Evolutionary conservation across 2,113 vertebrate genomes (phyloP), one percentile per base, ranked within the genome.

Genomic region (Grammomys dolichurus): DNA sequence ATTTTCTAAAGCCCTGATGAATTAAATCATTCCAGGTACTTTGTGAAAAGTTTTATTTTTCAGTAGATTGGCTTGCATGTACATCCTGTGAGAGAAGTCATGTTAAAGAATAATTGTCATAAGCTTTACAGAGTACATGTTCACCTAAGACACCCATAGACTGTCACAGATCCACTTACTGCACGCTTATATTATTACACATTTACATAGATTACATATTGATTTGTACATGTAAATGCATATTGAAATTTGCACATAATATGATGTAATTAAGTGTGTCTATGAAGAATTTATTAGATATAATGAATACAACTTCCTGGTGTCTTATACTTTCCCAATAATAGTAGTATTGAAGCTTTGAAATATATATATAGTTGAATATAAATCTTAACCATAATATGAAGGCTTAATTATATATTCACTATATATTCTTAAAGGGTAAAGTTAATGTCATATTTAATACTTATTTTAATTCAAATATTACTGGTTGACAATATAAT

Each of bases 361-460:
- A 63, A 90, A 65, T 65, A 65, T 65, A 65, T 20, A 58, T 58
- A 91, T 90, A 78, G 54, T n/a, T 95, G 60, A 19, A 81, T 75
- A 84, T 80, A 76, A 67, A 90, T n/a, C 70, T 87, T 76, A 46
- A 93, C 51, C 5, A 58, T 77, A 72, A 22, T 76, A 20, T 26
- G 24, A 86, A 91, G 80, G 3, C 20, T 16, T 14, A 82, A 56
- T 7, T 80, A 2, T 54, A 28, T 70, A 46, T 72, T 5, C 31
- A 87, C 4, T 40, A 14, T 73, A 14, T 58, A 69, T 90, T 84
- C 19, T 87, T 24, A n/a, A 87, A 16, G 0, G 54, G 8, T 58
- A 8, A 90, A 51, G 56, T 87, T 65, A 73, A 72, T 87, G 36
- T 46, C 14, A 86, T 10, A 36, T 89, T 31, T 60, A 69, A 58